Evolutionary conservation across 2,113 vertebrate genomes (phyloP).

Genomic region (Myotis davidii): DNA sequence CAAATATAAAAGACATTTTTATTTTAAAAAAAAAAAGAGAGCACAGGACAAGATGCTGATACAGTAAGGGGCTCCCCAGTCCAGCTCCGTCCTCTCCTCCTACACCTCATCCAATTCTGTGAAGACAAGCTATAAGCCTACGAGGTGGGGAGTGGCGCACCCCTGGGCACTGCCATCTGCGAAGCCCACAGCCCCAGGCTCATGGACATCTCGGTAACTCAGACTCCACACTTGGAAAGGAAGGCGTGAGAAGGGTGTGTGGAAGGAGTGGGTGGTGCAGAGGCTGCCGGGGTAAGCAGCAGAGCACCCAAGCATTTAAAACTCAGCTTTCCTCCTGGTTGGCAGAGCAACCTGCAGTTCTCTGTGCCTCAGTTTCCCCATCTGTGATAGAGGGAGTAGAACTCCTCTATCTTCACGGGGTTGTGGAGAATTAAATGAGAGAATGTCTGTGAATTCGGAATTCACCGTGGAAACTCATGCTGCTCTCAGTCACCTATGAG

Average conservation of each 20-base stretch:
- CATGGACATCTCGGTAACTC: background rate
- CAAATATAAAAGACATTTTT: background rate
- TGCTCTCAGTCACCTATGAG: background rate
- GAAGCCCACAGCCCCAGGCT: background rate
- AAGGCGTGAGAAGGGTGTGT: background rate
- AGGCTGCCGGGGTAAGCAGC: background rate
- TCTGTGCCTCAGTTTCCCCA: background rate
- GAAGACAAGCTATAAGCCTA: background rate
- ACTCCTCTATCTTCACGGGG: background rate
- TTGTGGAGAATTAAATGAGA: background rate
- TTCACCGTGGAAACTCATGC: background rate
- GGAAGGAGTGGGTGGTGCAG: no score
- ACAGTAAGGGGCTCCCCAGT: background rate
- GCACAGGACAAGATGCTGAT: background rate
- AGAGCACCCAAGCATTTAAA: background rate
- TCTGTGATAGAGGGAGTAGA: background rate
- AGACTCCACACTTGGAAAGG: background rate
- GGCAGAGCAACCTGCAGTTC: background rate
- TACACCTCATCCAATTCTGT: background rate
- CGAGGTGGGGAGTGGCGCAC: background rate
- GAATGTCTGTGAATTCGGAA: background rate
- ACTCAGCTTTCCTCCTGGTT: background rate
- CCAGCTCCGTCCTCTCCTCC: background rate
- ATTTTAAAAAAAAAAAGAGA: background rate
- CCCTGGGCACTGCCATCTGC: fast-evolving